Conservation (phyloP, 2,797 vertebrate genomes). For the Arrhamphus sclerolepis region DNA sequence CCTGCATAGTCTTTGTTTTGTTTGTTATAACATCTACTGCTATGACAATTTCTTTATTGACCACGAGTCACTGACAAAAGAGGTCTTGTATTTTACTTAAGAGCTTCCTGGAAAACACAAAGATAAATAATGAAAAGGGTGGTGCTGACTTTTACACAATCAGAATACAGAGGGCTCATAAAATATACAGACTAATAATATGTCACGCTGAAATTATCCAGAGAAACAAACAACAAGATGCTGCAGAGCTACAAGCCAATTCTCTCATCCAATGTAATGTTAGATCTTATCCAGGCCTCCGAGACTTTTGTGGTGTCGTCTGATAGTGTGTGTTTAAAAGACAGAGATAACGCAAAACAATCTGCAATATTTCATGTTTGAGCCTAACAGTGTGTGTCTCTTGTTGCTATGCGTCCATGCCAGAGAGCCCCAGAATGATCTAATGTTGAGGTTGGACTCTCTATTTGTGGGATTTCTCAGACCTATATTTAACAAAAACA, state of each 20-base stretch:
- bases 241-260: constrained; percentile 4
- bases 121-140: not conserved
- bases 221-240: constrained; percentile 25
- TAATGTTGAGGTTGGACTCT: constrained; percentile 63
- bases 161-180: constrained; percentile 8
- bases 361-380: constrained; percentile 11
- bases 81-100: not conserved
- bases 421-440: constrained; percentile 57
- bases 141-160: constrained; percentile 11
- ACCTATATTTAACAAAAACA: constrained; percentile 78
- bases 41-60: not conserved
- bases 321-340: constrained; percentile 15
- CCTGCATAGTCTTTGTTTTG: not conserved
- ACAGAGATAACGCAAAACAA: constrained; percentile 20
- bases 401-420: constrained; percentile 54
- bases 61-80: not conserved
- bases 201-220: constrained; percentile 7
- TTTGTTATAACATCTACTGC: not conserved
- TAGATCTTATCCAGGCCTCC: constrained; percentile 20
- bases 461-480: constrained; percentile 73
- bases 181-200: constrained; percentile 17
- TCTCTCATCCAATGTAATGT: constrained; percentile 7
- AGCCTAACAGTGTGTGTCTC: constrained; percentile 40
- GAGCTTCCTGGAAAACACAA: not conserved
- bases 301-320: constrained; percentile 2